Evolutionary conservation across 2,113 vertebrate species (phyloP).

Genomic region (Phyllostomus hastatus): DNA sequence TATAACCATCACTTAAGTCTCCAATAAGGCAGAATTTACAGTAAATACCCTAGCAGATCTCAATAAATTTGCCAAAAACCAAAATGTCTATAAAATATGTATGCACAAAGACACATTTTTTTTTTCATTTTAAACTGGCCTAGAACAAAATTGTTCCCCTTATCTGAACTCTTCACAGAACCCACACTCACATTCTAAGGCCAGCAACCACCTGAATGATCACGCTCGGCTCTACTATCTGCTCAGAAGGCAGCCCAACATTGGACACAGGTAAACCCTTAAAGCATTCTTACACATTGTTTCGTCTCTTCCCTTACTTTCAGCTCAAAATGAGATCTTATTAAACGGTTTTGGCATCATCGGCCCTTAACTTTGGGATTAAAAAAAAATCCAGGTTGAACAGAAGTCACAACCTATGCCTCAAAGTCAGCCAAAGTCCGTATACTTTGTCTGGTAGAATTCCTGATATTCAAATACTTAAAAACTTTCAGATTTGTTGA

Average conservation of each 20-base stretch:
- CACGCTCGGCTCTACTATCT: accelerated
- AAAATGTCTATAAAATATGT: not conserved
- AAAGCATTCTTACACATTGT: not conserved
- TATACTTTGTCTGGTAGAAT: not conserved
- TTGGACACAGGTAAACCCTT: not conserved
- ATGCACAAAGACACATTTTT: not conserved
- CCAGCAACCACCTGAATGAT: not conserved
- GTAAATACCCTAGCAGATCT: not conserved
- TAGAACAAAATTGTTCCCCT: not conserved
- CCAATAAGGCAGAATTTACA: not conserved
- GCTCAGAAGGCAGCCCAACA: not conserved
- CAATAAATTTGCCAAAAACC: not conserved
- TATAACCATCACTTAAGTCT: not conserved
- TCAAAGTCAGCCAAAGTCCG: not conserved
- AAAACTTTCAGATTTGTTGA: not conserved
- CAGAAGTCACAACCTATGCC: not conserved
- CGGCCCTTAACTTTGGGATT: not conserved
- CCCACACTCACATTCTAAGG: not conserved
- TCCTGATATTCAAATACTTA: not conserved
- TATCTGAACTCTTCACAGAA: not conserved
- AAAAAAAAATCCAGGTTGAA: not conserved
- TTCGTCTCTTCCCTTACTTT: not conserved
- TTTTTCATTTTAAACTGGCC: not conserved
- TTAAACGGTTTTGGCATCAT: not conserved
- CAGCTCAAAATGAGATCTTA: not conserved